Evolutionary conservation across 2,888 invertebrate species (phyloP), one percentile per base, ranked within the genome.

Genomic region (Thera obeliscata): DNA sequence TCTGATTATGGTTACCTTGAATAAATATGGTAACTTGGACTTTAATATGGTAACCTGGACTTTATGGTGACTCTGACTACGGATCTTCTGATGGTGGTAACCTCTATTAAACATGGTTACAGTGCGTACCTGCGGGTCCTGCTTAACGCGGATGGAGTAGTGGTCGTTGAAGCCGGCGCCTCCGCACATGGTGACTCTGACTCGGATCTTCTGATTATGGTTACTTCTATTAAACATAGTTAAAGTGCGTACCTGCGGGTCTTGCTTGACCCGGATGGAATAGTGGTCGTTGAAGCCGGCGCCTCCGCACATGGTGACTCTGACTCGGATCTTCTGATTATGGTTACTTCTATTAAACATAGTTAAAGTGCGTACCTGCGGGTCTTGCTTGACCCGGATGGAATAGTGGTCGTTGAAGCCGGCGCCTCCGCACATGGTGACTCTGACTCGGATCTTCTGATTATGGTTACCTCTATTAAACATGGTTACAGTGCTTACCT

Each of bases 141-240:
- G 89, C 83, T 91, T 93, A 71, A 91, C 96, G 92, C 84, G 95
- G 66, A 96, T 94, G 74, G 96, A 95, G 78, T 95, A 95, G 64
- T 95, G 94, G 78, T 95, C 95, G 70, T 96, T 95, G 84, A 96
- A 96, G 57, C 96, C 95, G 74, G 96, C 96, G 74, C 95, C 96
- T 71, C 97, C 97, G 89, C 97, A 97, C 73, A 91, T 93, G 86
- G 22, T 22, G 0, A 22, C 22, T 22, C 22, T 22, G 22, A 22
- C 22, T 22, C 22, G 22, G 22, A 22, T n/a, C n/a, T n/a, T n/a
- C n/a, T n/a, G n/a, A n/a, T 22, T 22, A 22, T 22, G 22, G 22
- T 22, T 22, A 22, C 22, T 1, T 22, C 22, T 22, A 22, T 22
- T 22, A 22, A 22, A 22, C 22, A 22, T 22, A 1, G 22, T 22